Percentiles rank a stretch among this genome's conserved stretches.
Evolutionary conservation across 1,140 invertebrate genomes (phyloP).

Genomic region (Pseudomyrmex flavicornis): DNA sequence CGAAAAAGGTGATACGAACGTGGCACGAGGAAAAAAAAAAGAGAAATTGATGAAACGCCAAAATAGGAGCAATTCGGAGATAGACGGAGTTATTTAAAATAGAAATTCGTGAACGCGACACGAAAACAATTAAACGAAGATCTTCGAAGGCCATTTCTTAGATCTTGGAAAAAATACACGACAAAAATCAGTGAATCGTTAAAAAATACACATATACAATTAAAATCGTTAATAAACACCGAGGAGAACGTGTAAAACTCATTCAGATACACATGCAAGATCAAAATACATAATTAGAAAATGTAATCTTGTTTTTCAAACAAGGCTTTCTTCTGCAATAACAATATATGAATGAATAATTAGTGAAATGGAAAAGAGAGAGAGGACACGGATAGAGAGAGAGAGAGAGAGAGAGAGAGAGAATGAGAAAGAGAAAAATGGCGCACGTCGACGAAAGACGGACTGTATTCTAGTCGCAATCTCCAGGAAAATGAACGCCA

Average conservation of each 20-base stretch:
- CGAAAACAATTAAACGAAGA: too few relatives aligned
- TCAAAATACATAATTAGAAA: neutral
- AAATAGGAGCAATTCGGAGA: constrained; percentile 1
- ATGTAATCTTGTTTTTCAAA: neutral
- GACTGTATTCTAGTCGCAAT: constrained; percentile 68
- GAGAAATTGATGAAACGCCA: constrained; percentile 40
- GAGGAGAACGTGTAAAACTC: too few relatives aligned
- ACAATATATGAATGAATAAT: constrained; percentile 27
- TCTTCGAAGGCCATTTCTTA: too few relatives aligned
- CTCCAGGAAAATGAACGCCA: constrained; percentile 82
- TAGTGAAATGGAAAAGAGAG: constrained; percentile 41
- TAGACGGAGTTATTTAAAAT: neutral
- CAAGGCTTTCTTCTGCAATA: neutral
- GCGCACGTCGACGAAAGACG: constrained; percentile 36
- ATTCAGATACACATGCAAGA: too few relatives aligned
- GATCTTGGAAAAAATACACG: too few relatives aligned
- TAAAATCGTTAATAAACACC: too few relatives aligned
- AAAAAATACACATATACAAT: too few relatives aligned
- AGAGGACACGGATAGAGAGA: neutral
- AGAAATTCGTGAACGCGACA: too few relatives aligned
- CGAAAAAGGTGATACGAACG: constrained; percentile 25
- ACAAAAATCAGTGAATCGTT: too few relatives aligned
- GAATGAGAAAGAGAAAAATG: constrained; percentile 53
- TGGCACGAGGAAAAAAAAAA: constrained; percentile 55
- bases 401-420: constrained; percentile 21